Evolutionary conservation across 2,797 vertebrate genomes (phyloP), one percentile per base, ranked within the genome.

Genomic region (Urocyon cinereoargenteus): DNA sequence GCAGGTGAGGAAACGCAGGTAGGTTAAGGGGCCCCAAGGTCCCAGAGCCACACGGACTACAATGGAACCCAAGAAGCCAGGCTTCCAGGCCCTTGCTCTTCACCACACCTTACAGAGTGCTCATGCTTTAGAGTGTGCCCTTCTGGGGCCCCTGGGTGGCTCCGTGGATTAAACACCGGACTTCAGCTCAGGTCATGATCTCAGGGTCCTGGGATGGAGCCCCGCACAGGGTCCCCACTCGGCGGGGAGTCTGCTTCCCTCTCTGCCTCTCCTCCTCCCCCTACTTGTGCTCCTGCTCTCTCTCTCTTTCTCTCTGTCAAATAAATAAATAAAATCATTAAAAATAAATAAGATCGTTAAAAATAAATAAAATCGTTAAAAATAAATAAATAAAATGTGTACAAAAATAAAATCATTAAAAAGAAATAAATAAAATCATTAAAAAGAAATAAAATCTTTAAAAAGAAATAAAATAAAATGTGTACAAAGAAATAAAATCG

Each of bases 131-230:
- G 26, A 15, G 51, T 18, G 3, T 34, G 4, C 22, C 9, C 31
- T 22, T 31, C 18, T 0, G 31, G 31, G 15, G 64, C 0, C 0
- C 64, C 15, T 13, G 15, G 14, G 19, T 19, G 55, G 55, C 55
- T 57, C 55, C 0, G 7, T 57, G 6, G 8, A 8, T 57, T 8
- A 57, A 57, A 19, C 40, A 8, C 21, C 19, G 19, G 19, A 7
- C 55, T 57, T 21, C 18, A 19, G 19, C 55, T 21, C 55, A 57
- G 55, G 55, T 57, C 55, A 22, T 57, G 55, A 22, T 57, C 55
- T 22, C 6, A 7, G 55, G 19, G 19, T 57, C 55, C 55, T 57
- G 55, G 55, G 55, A 57, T 22, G 18, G 6, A 57, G 55, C 19
- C 55, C 55, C 55, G 6, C 55, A 2, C 8, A 7, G 19, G 55